Evolutionary conservation across 2,797 vertebrate genomes (phyloP), one percentile per base, ranked within the genome.

Genomic region (Florisuga fusca): DNA sequence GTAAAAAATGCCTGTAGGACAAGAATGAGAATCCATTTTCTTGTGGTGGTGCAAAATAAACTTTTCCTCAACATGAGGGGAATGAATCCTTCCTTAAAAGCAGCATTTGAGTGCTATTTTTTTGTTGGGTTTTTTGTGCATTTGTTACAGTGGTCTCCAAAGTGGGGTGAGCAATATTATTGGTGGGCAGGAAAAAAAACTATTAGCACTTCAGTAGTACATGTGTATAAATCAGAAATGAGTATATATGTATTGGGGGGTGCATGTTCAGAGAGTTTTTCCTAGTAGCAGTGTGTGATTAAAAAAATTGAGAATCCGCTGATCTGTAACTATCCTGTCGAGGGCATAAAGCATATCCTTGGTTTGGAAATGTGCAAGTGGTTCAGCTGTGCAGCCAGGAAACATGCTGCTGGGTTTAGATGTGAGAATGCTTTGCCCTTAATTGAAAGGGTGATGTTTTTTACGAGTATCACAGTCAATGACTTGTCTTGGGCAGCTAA

Each of bases 401-500:
- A 91, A 91, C 69, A 71, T 3, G 22, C 75, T 89, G 94, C 95
- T 95, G 96, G 82, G 91, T 95, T 97, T 84, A 71, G 90, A 95
- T 96, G 93, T 78, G 85, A 96, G 95, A 98, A 97, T 94, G 85
- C 96, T 97, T 95, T 26, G 22, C 94, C 95, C 89, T 98, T 98
- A 98, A 98, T 97, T 98, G 97, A 95, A 96, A 96, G 92, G 89
- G 95, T 94, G 96, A 96, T 92, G 89, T 81, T 95, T 95, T 95
- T 92, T 94, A 73, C 87, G 50, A 89, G 95, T 97, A 98, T 98
- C 97, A 90, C 98, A 96, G 97, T 97, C 97, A 96, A 71, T 97
- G 97, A 97, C 98, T 98, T 97, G 97, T 98, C 97, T 95, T 96
- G 97, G 98, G 97, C 95, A 98, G 99, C 98, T 99, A 99, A 99